Percentiles rank a stretch among this genome's conserved stretches.
These are phyloP conservation scores for Callospermophilus lateralis DNA, from an alignment of 2,113 vertebrate species.

Conservation along the genomic window DNA sequence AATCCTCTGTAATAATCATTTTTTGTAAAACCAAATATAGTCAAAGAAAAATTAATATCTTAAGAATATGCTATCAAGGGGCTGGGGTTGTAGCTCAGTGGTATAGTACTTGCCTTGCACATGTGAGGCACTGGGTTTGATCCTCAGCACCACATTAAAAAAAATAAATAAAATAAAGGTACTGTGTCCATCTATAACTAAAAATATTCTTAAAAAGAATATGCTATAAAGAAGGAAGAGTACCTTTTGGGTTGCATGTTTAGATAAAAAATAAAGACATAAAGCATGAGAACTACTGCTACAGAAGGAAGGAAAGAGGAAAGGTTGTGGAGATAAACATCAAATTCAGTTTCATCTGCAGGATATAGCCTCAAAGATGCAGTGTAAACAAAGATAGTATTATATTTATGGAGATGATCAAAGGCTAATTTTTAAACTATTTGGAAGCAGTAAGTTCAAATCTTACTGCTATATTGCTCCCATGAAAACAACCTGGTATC, in stretches of 20 bases:
- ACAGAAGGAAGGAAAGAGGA: constrained; percentile 16
- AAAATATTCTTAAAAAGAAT: background rate
- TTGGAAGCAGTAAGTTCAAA: constrained; percentile 48
- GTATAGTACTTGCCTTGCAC: no score
- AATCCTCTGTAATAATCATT: constrained; percentile 91
- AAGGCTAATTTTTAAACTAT: constrained; percentile 63
- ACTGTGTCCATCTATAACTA: no score
- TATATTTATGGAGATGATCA: constrained; percentile 9
- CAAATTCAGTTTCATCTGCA: background rate
- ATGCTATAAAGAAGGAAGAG: constrained; percentile 29
- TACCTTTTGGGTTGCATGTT: constrained; percentile 31
- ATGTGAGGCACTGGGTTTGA: no score
- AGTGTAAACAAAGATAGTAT: constrained; percentile 48
- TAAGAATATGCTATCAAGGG: constrained; percentile 39
- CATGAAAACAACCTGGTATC: constrained; percentile 16
- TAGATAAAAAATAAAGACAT: constrained; percentile 31
- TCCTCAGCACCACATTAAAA: no score
- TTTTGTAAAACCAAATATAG: constrained; percentile 86
- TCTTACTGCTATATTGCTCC: background rate
- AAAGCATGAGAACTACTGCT: constrained; percentile 29
- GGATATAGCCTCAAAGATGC: constrained; percentile 36
- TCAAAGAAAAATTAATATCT: constrained; percentile 86
- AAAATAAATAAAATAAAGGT: no score
- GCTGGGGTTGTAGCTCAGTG: no score
- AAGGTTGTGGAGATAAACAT: constrained; percentile 25